Evolutionary conservation across 2,113 vertebrate species (phyloP).

Genomic region (Riparia riparia): DNA sequence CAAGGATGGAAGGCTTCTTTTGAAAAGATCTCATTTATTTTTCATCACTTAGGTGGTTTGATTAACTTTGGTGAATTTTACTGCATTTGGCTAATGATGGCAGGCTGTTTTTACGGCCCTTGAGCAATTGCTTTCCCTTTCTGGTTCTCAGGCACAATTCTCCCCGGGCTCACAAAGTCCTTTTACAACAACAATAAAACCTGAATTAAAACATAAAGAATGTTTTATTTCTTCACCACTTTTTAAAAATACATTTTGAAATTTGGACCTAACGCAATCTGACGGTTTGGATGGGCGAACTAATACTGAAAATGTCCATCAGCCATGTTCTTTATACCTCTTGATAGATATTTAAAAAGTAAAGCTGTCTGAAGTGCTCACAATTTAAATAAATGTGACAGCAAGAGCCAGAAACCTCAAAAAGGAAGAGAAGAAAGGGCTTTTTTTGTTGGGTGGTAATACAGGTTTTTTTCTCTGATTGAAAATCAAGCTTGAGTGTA

Average conservation of each 20-base stretch:
- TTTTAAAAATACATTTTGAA: slow-evolving; percentile 36
- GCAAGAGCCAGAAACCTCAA: not conserved
- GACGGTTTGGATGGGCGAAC: not conserved
- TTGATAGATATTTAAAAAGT: not conserved
- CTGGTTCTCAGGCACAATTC: slow-evolving; percentile 50
- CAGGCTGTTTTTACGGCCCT: slow-evolving; percentile 57
- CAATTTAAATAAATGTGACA: not conserved
- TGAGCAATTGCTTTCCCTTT: slow-evolving; percentile 53
- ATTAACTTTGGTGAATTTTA: slow-evolving; percentile 66
- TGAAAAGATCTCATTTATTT: slow-evolving; percentile 54
- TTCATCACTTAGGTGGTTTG: slow-evolving; percentile 60
- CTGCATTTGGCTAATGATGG: slow-evolving; percentile 55
- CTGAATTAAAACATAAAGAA: slow-evolving; percentile 59
- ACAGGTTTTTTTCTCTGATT: not conserved
- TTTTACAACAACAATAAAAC: slow-evolving; percentile 62
- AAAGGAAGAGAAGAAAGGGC: not conserved
- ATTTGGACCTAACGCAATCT: slow-evolving; percentile 4
- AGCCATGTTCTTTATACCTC: not conserved
- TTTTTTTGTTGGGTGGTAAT: not conserved
- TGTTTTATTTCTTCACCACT: slow-evolving; percentile 50
- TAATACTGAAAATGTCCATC: slow-evolving; percentile 10
- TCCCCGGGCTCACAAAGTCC: slow-evolving; percentile 38
- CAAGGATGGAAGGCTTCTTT: slow-evolving; percentile 24
- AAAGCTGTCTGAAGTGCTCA: not conserved
- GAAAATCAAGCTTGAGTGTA: not conserved